These are phyloP conservation scores for Brachyalestes nurse DNA, from an alignment of 2,797 vertebrate species.

Conservation along the genomic window DNA sequence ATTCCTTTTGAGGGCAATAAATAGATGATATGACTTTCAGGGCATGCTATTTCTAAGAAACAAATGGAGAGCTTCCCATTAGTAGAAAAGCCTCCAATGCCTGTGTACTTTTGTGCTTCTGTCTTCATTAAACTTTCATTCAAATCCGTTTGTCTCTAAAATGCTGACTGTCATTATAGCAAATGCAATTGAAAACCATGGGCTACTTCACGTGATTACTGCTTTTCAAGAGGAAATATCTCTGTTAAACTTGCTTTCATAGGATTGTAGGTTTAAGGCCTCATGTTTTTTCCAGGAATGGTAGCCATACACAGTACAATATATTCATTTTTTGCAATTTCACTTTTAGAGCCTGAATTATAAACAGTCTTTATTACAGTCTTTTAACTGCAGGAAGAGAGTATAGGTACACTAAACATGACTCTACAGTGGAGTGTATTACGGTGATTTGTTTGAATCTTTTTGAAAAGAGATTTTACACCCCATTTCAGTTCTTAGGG, in stretches of 20 bases:
- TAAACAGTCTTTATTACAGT: background rate
- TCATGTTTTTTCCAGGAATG: conserved; percentile 18
- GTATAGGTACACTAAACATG: background rate
- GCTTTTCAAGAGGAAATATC: conserved; percentile 16
- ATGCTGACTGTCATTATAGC: conserved; percentile 24
- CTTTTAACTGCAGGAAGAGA: background rate
- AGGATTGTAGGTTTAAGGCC: background rate
- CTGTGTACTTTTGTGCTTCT: conserved; percentile 20
- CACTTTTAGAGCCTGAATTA: conserved; percentile 3
- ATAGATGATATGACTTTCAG: conserved; percentile 27
- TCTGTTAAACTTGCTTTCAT: conserved; percentile 8
- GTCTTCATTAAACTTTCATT: conserved; percentile 58
- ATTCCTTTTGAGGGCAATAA: conserved; percentile 36
- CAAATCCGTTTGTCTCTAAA: conserved; percentile 41
- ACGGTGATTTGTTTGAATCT: background rate
- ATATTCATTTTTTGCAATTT: background rate
- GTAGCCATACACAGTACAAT: conserved; percentile 20
- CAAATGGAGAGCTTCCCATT: conserved; percentile 25
- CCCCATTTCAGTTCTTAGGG: background rate
- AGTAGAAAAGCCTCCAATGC: conserved; percentile 25
- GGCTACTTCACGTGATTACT: background rate
- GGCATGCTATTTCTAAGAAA: conserved; percentile 14
- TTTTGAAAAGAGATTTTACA: conserved; percentile 14
- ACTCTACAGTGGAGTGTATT: background rate
- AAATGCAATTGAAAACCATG: conserved; percentile 29